Base-by-base conservation (phyloP, 2,888 invertebrate species). In the Cerastis rubricosa region DNA sequence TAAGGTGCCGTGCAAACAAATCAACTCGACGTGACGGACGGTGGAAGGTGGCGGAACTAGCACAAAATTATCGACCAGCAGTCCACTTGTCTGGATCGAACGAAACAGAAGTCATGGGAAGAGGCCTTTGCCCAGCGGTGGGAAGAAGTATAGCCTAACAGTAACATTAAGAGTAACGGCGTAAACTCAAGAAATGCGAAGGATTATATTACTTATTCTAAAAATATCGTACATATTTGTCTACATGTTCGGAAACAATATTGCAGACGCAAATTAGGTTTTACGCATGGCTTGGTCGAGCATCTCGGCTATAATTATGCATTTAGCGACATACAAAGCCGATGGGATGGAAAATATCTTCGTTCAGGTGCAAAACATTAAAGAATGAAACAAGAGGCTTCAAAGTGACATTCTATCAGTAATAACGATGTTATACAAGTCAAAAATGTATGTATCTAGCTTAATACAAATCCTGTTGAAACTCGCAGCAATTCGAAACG, bases 281-380 rank as follows among this genome's bases (percentile, higher is more conserved):
- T 80, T 40, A 71, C 71, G 70, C 75, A 69, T 81, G 84, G 74
- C 51, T 59, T n/a, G n/a, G 22, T 25, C 61, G 17, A 65, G n/a
- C n/a, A 75, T 76, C 59, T 51, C 47, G 14, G 11, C 51, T 25
- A 3, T 83, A 61, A 78, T 69, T 40, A 67, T 68, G 61, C 69
- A 61, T 65, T 61, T 43, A 65, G 71, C 69, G 71, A 66, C 84
- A 82, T 4, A 71, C 29, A 71, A 64, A 61, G 8, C 7, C 49
- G 17, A 51, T 66, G 69, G 57, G 19, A 43, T 22, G 12, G 51
- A 29, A n/a, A 45, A 61, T 54, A 6, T 45, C 22, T 54, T 54
- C n/a, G 8, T 54, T 54, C 8, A 22, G 51, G 40, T 45, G 35
- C 35, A 35, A 35, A 35, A 35, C 35, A 35, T 35, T 35, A 35